A percentile compares a stretch with the other conserved stretches of the same genome.
Conservation (phyloP, 2,888 invertebrate genomes). For the Calliopum simillimum region DNA sequence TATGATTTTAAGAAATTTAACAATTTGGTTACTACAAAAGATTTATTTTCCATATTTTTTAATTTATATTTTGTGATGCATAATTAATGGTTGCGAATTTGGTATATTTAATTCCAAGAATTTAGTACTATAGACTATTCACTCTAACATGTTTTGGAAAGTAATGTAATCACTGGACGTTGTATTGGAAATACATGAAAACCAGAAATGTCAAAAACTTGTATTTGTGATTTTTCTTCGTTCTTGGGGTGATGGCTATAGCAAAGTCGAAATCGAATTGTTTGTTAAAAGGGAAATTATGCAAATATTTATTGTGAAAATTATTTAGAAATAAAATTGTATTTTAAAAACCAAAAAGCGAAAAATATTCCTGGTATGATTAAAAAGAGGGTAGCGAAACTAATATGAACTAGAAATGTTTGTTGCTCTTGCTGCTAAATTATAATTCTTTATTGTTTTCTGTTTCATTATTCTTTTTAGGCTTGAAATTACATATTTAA, state of each 20-base stretch:
- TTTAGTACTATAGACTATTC: slow-evolving; percentile 47
- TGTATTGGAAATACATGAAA: slow-evolving; percentile 46
- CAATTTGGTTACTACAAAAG: background rate
- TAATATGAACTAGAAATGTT: no score
- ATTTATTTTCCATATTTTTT: no score
- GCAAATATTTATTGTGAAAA: slow-evolving; percentile 21
- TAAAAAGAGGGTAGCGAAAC: no score
- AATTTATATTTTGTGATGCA: no score
- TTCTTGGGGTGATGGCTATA: slow-evolving; percentile 4
- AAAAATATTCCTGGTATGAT: no score
- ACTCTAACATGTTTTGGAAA: slow-evolving; percentile 36
- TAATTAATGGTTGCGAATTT: no score
- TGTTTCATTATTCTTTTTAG: no score
- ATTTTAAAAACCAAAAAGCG: no score
- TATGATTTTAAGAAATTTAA: slow-evolving; percentile 1
- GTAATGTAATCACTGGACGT: slow-evolving; percentile 27
- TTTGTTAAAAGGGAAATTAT: slow-evolving; percentile 32
- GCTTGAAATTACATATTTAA: no score
- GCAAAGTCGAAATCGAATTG: slow-evolving; percentile 12
- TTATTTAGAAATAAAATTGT: background rate
- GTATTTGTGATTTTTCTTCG: slow-evolving; percentile 40
- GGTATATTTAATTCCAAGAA: background rate
- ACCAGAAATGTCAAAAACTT: slow-evolving; percentile 53
- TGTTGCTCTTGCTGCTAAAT: no score
- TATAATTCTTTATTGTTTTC: no score